phyloP scores from a whole-genome alignment of 2,113 vertebrate genomes.

The Labeo catla region DNA sequence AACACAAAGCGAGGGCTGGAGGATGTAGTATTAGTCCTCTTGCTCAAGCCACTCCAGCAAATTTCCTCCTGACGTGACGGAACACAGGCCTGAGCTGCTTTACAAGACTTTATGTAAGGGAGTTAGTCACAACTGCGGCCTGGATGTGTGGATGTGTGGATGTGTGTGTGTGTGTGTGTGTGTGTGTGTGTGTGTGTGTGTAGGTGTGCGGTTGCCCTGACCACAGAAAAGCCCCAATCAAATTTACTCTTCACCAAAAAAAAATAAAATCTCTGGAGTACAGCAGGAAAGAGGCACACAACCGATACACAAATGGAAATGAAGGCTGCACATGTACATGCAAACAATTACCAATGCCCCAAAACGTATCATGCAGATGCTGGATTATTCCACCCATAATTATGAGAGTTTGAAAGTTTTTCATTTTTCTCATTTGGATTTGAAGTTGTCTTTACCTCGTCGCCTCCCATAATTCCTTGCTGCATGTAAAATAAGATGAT shows the following conservation, averaged over 20 bases:
- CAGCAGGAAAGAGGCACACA: conserved; percentile 4
- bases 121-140: conserved; percentile 60
- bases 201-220: not conserved
- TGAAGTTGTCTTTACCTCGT: conserved; percentile 90
- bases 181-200: conserved; percentile 33
- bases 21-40: conserved; percentile 28
- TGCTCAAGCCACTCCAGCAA: conserved; percentile 65
- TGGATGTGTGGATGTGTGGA: conserved; percentile 8
- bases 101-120: conserved; percentile 60
- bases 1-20: not conserved
- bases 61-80: conserved; percentile 66
- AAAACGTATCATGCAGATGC: conserved; percentile 47
- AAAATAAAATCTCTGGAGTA: not conserved
- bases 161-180: conserved; percentile 28
- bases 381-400: conserved; percentile 4
- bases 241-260: conserved; percentile 7
- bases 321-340: conserved; percentile 47
- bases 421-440: not conserved
- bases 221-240: conserved; percentile 24
- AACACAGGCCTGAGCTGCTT: conserved; percentile 62
- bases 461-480: conserved; percentile 99
- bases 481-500: conserved; percentile 91
- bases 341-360: conserved; percentile 23
- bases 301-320: conserved; percentile 43
- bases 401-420: not conserved